Conservation (phyloP, 2,888 invertebrate species). For the Hesperia comma region DNA sequence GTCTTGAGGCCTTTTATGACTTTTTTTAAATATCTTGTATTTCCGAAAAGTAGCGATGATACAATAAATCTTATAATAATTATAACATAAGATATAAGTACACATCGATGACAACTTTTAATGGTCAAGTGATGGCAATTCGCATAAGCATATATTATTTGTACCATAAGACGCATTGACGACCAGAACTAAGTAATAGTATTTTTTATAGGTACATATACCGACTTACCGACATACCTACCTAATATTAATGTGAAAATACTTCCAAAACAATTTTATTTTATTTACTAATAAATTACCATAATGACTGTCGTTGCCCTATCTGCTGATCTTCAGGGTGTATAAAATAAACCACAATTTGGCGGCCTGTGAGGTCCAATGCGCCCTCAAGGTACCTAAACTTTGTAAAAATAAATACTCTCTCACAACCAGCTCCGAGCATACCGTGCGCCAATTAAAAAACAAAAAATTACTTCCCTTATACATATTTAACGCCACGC, state of each 20-base stretch:
- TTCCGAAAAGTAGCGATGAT: background rate
- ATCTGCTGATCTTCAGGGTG: background rate
- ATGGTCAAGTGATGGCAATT: too few relatives aligned
- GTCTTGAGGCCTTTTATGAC: background rate
- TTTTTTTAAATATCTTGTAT: too few relatives aligned
- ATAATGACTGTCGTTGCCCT: background rate
- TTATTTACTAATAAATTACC: background rate
- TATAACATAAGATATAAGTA: too few relatives aligned
- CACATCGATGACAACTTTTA: too few relatives aligned
- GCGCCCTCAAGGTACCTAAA: slow-evolving; percentile 1
- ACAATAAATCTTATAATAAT: too few relatives aligned
- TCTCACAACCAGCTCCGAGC: slow-evolving; percentile 19
- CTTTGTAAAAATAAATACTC: background rate
- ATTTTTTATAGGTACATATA: too few relatives aligned
- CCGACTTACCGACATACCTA: too few relatives aligned
- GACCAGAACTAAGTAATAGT: too few relatives aligned
- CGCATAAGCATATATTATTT: too few relatives aligned
- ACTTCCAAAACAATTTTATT: background rate
- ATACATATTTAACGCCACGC: slow-evolving; percentile 31
- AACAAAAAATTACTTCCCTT: slow-evolving; percentile 39
- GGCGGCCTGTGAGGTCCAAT: slow-evolving; percentile 16
- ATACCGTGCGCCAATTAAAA: slow-evolving; percentile 41
- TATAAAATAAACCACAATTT: background rate
- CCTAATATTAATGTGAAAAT: too few relatives aligned
- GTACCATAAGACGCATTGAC: too few relatives aligned